Conservation (phyloP, 64 coral and sea anemone species). For the Stichodactyla helianthus region DNA sequence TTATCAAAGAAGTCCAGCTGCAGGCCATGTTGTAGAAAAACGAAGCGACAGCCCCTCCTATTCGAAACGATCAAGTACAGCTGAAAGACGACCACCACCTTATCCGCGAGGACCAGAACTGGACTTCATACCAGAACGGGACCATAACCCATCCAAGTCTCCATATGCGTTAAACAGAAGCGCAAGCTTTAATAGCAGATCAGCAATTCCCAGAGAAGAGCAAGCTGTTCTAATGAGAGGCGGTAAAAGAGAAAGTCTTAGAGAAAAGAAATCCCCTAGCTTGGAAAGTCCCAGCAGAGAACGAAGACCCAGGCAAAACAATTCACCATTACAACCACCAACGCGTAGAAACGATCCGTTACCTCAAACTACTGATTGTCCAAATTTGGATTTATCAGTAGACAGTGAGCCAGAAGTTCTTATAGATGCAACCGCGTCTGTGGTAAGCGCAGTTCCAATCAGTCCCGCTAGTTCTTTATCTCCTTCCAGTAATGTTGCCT, state of each 20-base stretch:
- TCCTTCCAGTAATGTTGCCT: background rate
- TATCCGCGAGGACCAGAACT: background rate
- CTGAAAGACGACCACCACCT: background rate
- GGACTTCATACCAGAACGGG: background rate
- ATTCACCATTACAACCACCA: background rate
- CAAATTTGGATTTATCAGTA: background rate
- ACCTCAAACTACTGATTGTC: background rate
- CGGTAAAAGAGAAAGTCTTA: background rate
- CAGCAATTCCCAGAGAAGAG: background rate
- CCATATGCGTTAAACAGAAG: background rate
- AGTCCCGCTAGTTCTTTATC: background rate
- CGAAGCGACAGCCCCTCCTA: background rate
- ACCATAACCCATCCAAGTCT: background rate
- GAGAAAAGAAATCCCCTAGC: background rate
- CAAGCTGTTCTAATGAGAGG: background rate
- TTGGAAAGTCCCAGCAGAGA: background rate
- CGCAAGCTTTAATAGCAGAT: background rate
- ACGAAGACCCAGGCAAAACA: background rate
- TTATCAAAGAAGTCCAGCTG: background rate
- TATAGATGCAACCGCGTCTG: constrained; percentile 6
- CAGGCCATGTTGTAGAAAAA: background rate
- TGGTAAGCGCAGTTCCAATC: constrained; percentile 1
- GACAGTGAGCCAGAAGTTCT: constrained; percentile 5
- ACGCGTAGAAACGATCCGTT: background rate
- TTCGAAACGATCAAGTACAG: background rate